Evolutionary conservation across 2,797 vertebrate species (phyloP), one percentile per base, ranked within the genome.

Genomic region (Numenius phaeopus): DNA sequence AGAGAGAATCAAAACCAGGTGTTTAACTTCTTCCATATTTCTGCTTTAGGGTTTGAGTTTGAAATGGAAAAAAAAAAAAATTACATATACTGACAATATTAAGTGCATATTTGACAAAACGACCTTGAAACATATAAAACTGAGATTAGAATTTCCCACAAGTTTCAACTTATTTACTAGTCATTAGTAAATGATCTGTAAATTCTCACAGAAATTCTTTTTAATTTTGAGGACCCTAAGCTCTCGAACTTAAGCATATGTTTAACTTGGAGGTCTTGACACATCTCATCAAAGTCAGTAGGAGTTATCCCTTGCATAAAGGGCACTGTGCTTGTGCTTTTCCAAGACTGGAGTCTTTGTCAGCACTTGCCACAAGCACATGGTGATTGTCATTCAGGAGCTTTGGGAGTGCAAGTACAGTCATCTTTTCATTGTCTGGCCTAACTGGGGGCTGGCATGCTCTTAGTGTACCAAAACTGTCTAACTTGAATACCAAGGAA

Each of bases 361-460:
- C 29, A n/a, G 18, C 27, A 8, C 27, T 66, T 4, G 3, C 39
- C 12, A 5, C 59, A 77, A 27, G 7, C 23, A 22, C 8, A 2
- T 23, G 10, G 47, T 58, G 23, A 14, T 11, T 58, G 32, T 21
- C 9, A 8, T 86, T 71, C 12, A n/a, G 27, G 39, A 81, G 14
- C 29, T 86, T 78, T 1, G 3, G 32, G 26, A 61, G 29, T 76
- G 32, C 75, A 49, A 42, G 14, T n/a, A 23, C 14, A 58, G 24
- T 61, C 3, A 20, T 37, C 2, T 26, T 61, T 75, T 81, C 3
- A 5, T 57, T 87, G 5, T 84, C 37, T 66, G n/a, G 24, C 27
- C 14, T 52, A 16, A 18, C 0, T 49, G 27, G 4, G 4, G n/a
- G 4, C 34, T 6, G 2, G 20, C 14, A 37, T 84, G 26, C 34